Conservation (phyloP, 2,113 vertebrate genomes). For the Corythaeola cristata region DNA sequence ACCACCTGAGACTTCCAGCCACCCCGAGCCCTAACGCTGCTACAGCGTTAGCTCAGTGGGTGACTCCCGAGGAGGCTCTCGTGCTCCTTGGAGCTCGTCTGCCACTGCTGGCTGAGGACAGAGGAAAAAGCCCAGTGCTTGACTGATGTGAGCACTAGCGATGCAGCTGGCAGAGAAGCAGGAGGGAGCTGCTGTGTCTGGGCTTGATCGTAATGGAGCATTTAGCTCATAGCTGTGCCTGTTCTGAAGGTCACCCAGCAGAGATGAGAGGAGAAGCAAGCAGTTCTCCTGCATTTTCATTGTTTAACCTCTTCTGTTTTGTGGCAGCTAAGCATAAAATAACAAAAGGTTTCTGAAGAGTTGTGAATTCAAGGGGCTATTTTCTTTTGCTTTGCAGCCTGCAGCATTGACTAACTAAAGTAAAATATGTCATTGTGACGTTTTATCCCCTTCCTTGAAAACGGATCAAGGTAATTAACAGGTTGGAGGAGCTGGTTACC, state of each 20-base stretch:
- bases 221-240: neutral
- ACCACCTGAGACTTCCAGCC: neutral
- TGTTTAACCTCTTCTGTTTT: neutral
- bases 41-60: fast-evolving
- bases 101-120: neutral
- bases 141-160: neutral
- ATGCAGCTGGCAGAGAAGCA: neutral
- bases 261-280: neutral
- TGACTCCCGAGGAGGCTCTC: neutral
- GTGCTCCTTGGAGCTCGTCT: fast-evolving
- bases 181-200: neutral
- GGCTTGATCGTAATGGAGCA: neutral
- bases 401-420: neutral
- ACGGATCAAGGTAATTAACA: neutral
- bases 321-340: neutral
- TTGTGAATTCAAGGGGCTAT: neutral
- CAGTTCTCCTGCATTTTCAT: neutral
- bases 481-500: neutral
- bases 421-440: neutral
- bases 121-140: neutral
- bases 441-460: neutral
- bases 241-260: neutral
- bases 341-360: neutral
- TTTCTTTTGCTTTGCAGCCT: neutral
- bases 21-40: fast-evolving